Conservation (phyloP, 2,113 vertebrate genomes). For the Galemys pyrenaicus region DNA sequence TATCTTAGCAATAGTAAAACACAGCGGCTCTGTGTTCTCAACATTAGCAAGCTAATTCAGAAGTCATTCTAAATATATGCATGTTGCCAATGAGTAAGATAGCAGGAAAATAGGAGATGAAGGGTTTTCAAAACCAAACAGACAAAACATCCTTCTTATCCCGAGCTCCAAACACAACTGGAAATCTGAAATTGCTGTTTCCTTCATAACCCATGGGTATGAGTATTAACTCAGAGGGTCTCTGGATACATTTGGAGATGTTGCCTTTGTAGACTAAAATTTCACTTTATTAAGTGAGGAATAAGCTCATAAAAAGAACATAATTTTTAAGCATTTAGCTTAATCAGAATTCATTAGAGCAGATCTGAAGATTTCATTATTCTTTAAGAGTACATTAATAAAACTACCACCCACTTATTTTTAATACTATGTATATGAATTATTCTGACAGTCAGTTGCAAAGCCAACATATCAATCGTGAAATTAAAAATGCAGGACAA, state of each 20-base stretch:
- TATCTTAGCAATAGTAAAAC: conserved; percentile 49
- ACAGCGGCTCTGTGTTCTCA: conserved; percentile 50
- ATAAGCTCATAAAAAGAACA: conserved; percentile 62
- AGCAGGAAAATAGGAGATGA: neutral
- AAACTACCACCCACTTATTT: conserved; percentile 80
- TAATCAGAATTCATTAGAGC: conserved; percentile 80
- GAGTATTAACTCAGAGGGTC: conserved; percentile 54
- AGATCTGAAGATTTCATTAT: conserved; percentile 81
- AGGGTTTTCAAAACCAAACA: conserved; percentile 48
- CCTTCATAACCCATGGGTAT: conserved; percentile 43
- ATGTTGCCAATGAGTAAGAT: conserved; percentile 27
- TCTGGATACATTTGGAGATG: conserved; percentile 45
- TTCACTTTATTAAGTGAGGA: conserved; percentile 67
- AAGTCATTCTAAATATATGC: conserved; percentile 57
- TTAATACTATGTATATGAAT: conserved; percentile 81
- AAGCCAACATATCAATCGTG: conserved; percentile 84
- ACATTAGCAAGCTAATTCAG: conserved; percentile 40
- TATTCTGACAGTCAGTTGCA: conserved; percentile 83
- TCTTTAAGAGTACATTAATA: conserved; percentile 85
- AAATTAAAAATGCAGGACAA: conserved; percentile 84
- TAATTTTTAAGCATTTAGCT: conserved; percentile 75
- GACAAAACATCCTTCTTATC: conserved; percentile 51
- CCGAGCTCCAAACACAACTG: neutral
- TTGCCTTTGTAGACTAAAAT: conserved; percentile 18
- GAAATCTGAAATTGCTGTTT: conserved; percentile 61